phyloP scores from a whole-genome alignment of 2,113 vertebrate species.

The Charina bottae region DNA sequence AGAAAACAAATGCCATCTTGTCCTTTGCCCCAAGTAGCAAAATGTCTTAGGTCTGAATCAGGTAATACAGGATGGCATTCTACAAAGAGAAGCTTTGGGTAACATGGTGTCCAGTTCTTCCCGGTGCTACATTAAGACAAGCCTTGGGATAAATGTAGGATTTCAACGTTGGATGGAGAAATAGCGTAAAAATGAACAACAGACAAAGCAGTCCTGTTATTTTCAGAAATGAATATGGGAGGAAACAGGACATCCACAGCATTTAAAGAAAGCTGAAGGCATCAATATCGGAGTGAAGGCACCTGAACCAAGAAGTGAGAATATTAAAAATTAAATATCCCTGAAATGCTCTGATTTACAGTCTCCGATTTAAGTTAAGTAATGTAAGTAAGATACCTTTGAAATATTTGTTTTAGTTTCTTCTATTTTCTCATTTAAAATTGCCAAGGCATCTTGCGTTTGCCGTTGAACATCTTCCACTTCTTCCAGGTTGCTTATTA shows the following conservation, averaged over 20 bases:
- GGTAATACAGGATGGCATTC: too few relatives aligned
- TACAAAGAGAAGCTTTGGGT: background rate
- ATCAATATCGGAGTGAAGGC: background rate
- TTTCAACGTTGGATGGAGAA: background rate
- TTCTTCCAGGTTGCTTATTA: slow-evolving; percentile 67
- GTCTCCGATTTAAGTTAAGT: slow-evolving; percentile 20
- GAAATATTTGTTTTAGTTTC: slow-evolving; percentile 55
- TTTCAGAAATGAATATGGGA: background rate
- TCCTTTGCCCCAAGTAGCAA: too few relatives aligned
- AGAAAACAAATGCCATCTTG: too few relatives aligned
- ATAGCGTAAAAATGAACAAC: background rate
- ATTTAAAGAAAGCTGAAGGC: background rate
- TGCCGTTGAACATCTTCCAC: slow-evolving; percentile 67
- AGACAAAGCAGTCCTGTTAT: background rate
- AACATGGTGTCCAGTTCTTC: background rate
- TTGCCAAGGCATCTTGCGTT: slow-evolving; percentile 64
- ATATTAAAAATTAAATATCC: too few relatives aligned
- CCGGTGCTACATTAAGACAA: background rate
- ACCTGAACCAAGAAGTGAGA: background rate
- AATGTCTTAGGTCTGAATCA: too few relatives aligned
- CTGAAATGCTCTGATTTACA: background rate
- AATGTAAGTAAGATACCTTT: slow-evolving; percentile 76
- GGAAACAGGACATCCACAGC: background rate
- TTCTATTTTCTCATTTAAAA: slow-evolving; percentile 59
- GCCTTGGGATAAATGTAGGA: background rate